Percentiles rank a stretch among this genome's conserved stretches.
Conservation (phyloP, 2,888 invertebrate species). For the Dicyrtoma fusca region DNA sequence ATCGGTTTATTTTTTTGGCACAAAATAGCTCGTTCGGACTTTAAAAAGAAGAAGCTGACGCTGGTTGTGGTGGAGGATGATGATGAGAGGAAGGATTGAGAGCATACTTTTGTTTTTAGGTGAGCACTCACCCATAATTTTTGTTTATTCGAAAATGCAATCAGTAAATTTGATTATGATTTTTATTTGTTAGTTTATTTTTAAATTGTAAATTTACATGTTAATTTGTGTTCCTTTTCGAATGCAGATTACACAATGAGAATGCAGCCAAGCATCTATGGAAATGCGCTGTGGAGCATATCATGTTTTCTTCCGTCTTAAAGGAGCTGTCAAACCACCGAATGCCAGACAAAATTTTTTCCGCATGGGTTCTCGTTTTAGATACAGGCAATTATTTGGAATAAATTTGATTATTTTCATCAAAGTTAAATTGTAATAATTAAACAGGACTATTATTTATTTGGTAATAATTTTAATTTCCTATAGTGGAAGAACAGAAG, state of each 20-base stretch:
- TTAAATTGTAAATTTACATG: no score
- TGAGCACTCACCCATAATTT: no score
- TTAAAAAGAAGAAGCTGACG: constrained; percentile 96
- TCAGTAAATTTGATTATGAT: not conserved
- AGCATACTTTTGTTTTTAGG: constrained; percentile 98
- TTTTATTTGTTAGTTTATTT: no score
- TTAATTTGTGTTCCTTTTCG: no score
- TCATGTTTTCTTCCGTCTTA: constrained; percentile 96
- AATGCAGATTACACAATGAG: constrained; percentile 87
- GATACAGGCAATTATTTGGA: constrained; percentile 78
- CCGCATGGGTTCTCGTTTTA: constrained; percentile 96
- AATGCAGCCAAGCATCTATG: constrained; percentile 99
- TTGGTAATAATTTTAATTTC: no score
- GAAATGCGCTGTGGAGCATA: constrained; percentile 99
- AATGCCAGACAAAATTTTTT: constrained; percentile 94
- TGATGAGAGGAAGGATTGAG: constrained; percentile 93
- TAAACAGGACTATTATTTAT: no score
- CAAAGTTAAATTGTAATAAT: no score
- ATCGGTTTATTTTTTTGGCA: constrained; percentile 99
- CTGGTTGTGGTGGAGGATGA: constrained; percentile 98
- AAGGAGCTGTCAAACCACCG: constrained; percentile 84
- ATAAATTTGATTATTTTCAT: no score
- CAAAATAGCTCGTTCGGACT: constrained; percentile 96
- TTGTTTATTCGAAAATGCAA: no score
- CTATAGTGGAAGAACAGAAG: constrained; percentile 94